Evolutionary conservation across 1,140 invertebrate species (phyloP), one percentile per base, ranked within the genome.

Genomic region (Drosophila lini): DNA sequence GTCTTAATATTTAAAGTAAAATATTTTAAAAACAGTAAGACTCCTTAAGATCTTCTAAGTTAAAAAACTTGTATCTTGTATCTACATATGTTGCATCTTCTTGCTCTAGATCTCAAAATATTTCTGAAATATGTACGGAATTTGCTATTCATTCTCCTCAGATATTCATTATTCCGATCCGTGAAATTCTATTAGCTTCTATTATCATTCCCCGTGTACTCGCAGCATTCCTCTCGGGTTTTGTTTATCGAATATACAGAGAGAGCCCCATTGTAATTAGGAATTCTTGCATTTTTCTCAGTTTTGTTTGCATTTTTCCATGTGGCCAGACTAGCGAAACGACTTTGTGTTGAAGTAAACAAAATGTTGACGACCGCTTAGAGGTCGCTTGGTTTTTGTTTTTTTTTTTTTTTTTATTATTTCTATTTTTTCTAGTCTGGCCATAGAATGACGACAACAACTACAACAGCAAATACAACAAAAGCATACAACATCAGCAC

Each of bases 341-440:
- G 74, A 77, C 73, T 77, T 77, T 77, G 74, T 68, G 52, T 77
- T 59, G 42, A 77, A 77, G 74, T 77, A 68, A 77, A 77, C 74
- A 77, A 77, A 68, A 68, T 77, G 74, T 55, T 77, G 74, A 77
- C 74, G 74, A 77, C 74, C 74, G 74, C 74, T 77, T 77, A 77
- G 63, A 77, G 74, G 74, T 77, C 74, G 74, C 74, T 77, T 55
- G 48, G 70, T 64, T 74, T 48, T n/a, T n/a, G n/a, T n/a, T 38
- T 28, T 34, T 58, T 60, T 34, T 13, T 13, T 28, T 28, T 28
- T 28, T 28, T 0, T 28, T 28, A 28, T 28, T 38, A 16, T 57
- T 42, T 10, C n/a, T 28, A 16, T 38, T 34, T 28, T 60, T 61
- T 65, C 36, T 52, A 67, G 47, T 69, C 65, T 69, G 61, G 38